Percentiles rank a stretch among this genome's conserved stretches.
Evolutionary conservation across 1,140 invertebrate species (phyloP).

Genomic region (Homalodisca vitripennis): DNA sequence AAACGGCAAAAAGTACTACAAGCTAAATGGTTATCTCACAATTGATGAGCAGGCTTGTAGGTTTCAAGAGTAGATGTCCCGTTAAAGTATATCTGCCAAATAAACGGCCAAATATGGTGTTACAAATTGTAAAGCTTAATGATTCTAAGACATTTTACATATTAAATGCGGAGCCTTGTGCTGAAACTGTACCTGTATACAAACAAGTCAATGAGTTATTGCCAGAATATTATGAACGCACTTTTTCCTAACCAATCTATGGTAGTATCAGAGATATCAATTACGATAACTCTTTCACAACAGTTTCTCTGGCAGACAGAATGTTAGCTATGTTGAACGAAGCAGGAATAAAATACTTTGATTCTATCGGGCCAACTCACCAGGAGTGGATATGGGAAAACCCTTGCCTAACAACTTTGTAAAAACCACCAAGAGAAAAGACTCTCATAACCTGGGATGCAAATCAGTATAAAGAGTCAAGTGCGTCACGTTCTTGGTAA

Average conservation of each 20-base stretch:
- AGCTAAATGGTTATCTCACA: background rate
- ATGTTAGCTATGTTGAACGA: background rate
- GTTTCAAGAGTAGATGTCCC: background rate
- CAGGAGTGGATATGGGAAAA: no score
- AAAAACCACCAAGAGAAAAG: no score
- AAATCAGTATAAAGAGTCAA: no score
- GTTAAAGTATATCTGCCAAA: background rate
- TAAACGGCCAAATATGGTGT: conserved; percentile 1
- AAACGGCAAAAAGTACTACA: background rate
- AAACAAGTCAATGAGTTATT: background rate
- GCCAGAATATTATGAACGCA: background rate
- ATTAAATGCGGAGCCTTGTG: background rate
- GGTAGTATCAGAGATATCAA: no score
- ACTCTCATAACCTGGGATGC: no score
- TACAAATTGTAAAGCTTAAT: background rate
- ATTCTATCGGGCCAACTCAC: no score
- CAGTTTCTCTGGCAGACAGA: no score
- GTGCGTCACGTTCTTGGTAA: no score
- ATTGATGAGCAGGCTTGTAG: background rate
- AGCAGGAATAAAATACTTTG: background rate
- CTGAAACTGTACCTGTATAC: background rate
- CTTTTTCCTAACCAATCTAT: background rate
- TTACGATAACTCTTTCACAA: background rate
- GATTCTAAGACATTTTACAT: background rate
- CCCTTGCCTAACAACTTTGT: no score